Evolutionary conservation across 1,140 invertebrate genomes (phyloP), one percentile per base, ranked within the genome.

Genomic region (Penaeus indicus): DNA sequence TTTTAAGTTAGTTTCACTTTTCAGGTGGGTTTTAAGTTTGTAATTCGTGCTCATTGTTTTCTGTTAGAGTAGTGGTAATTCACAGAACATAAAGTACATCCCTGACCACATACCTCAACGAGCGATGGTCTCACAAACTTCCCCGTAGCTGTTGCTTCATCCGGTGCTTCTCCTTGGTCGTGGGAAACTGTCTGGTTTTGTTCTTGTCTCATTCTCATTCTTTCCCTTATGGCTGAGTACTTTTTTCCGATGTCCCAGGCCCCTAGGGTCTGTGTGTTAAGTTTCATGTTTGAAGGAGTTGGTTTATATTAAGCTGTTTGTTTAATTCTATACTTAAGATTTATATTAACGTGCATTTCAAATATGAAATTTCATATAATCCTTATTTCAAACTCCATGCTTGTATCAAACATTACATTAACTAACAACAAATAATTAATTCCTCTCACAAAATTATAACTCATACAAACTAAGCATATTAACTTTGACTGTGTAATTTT

Each of bases 181-280:
- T 47, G 0, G 16, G 67, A 75, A 38, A 19, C 62, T 62, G 60
- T 16, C 5, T 78, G 60, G 47, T 47, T 38, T 32, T 19, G 47
- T 38, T 83, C 19, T 47, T 75, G 11, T 69, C 25, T 82, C 42
- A 7, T 25, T 64, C 54, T 88, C 72, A 88, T 64, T 54, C n/a
- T 69, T n/a, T 84, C 81, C 77, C 19, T 75, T 22, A 72, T 47
- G 21, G 16, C 22, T 19, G 67, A 21, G 22, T 84, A 88, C 67
- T 78, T 77, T 18, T 84, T 32, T 42, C 72, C 61, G 82, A 88
- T 88, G 42, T 88, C 82, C 81, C 77, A 21, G 27, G 87, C 87
- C 22, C 87, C 87, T 19, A 88, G 16, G 25, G 84, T 75, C 87
- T 88, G 60, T 61, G 21, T 25, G 78, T 64, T 78, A 79, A 83